Evolutionary conservation across 2,113 vertebrate species (phyloP), one percentile per base, ranked within the genome.

Genomic region (Hemiscyllium ocellatum): DNA sequence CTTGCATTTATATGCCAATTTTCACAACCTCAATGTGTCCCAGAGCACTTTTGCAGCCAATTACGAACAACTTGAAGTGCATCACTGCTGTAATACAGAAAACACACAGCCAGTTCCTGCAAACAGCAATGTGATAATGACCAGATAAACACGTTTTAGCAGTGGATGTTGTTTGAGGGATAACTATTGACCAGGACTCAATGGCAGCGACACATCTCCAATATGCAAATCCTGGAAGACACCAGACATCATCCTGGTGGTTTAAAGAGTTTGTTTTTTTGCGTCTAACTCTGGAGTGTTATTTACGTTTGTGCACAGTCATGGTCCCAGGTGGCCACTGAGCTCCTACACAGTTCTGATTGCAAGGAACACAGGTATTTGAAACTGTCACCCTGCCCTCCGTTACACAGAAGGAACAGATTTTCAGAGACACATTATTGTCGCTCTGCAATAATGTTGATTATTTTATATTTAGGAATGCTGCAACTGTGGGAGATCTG

Each of bases 91-190:
- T 33, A 76, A 76, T n/a, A 13, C 33, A 2, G 72, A 29, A 76
- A 76, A 76, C 29, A 33, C 72, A 47, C 80, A 83, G 80, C 80
- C 42, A 83, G 37, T 1, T 83, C 80, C 37, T 37, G 7, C 80
- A 83, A 83, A 83, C 37, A 83, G n/a, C 80, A 83, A 83, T 83
- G 37, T 83, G 80, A 83, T 83, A 83, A 83, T 83, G n/a, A 83
- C 19, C 80, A 83, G 80, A 83, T 47, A 42, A 83, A 42, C 15
- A 12, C 20, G 37, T 20, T 83, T 83, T 47, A 47, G 19, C 20
- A 37, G 12, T 12, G 7, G 12, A 42, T 83, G 17, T 83, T 83
- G 80, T 37, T 19, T 47, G 37, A 22, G 80, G 80, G 80, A 37
- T 83, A 42, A 83, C 19, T 83, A 47, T 83, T 83, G 80, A 19